These are phyloP conservation scores for Romanogobio albipinnatus DNA, from an alignment of 2,113 vertebrate species.

Conservation along the genomic window DNA sequence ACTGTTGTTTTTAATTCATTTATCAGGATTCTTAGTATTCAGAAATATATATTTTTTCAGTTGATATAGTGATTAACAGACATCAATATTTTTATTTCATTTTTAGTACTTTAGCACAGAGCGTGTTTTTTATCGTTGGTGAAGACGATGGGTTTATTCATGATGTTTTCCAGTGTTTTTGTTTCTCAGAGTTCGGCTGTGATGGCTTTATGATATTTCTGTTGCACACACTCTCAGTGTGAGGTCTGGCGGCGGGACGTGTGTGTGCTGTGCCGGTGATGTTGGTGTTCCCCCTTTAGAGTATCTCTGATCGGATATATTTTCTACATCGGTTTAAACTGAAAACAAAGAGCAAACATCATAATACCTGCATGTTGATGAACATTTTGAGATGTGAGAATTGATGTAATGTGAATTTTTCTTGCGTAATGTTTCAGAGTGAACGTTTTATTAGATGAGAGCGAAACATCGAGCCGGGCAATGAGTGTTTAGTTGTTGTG, in stretches of 20 bases:
- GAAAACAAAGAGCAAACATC: slow-evolving; percentile 49
- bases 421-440: slow-evolving; percentile 68
- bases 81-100: slow-evolving; percentile 53
- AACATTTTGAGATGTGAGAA: slow-evolving; percentile 55
- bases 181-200: neutral
- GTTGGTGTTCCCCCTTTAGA: slow-evolving; percentile 27
- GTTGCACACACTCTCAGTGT: too few relatives aligned
- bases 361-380: slow-evolving; percentile 71
- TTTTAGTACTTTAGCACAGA: slow-evolving; percentile 46
- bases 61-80: slow-evolving; percentile 57
- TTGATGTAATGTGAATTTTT: slow-evolving; percentile 71
- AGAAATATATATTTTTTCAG: slow-evolving; percentile 69
- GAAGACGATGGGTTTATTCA: neutral
- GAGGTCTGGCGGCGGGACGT: too few relatives aligned
- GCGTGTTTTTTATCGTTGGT: slow-evolving; percentile 33
- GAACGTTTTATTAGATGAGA: slow-evolving; percentile 66
- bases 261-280: too few relatives aligned
- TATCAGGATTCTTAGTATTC: slow-evolving; percentile 61
- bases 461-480: slow-evolving; percentile 58
- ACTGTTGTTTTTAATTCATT: slow-evolving; percentile 63
- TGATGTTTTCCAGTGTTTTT: neutral
- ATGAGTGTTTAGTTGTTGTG: slow-evolving; percentile 71
- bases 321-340: slow-evolving; percentile 57
- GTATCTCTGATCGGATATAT: slow-evolving; percentile 28
- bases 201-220: neutral